Base-by-base conservation (phyloP, 2,797 vertebrate genomes). In the Hemibagrus guttatus region DNA sequence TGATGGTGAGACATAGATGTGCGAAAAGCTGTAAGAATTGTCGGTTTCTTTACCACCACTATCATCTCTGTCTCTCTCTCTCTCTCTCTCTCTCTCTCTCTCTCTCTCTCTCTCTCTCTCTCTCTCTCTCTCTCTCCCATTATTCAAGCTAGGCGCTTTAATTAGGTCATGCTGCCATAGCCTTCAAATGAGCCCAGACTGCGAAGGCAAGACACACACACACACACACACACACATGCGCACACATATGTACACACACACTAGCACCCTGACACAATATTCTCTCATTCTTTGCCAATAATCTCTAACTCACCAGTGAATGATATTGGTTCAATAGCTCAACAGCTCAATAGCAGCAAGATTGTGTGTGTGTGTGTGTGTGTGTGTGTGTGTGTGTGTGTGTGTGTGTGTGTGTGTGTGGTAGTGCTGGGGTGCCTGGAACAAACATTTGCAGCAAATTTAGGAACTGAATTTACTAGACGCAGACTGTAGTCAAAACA, bases 121-220 rank as follows among this genome's bases (percentile, higher is more conserved):
- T 64, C 54, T 71, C 76, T 61, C 54, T 84, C 81, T 68, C 49
- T 87, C 49, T 78, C 39, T 39, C 72, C 72, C 86, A 91, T 91
- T 91, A 90, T 91, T 89, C 88, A 91, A 89, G 90, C 84, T 82
- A 85, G 88, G 89, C 85, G 83, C 87, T 89, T 91, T 90, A 91
- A 91, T 86, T 91, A 91, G 90, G 90, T 90, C 90, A 91, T 89
- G 88, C 87, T 82, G 87, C 89, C 90, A 89, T 90, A 90, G 90
- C 89, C 90, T 89, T 89, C 90, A 90, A 90, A 90, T 88, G 80
- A 75, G 90, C 88, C 85, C 86, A 88, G 88, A 89, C 86, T 61
- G 35, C 58, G 85, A 87, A 90, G 74, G 87, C 86, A 85, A 81
- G 39, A 86, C 39, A 85, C 84, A 87, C 66, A 74, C 54, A 61